Evolutionary conservation across 2,888 invertebrate species (phyloP).

Genomic region (Punctoribates punctum): DNA sequence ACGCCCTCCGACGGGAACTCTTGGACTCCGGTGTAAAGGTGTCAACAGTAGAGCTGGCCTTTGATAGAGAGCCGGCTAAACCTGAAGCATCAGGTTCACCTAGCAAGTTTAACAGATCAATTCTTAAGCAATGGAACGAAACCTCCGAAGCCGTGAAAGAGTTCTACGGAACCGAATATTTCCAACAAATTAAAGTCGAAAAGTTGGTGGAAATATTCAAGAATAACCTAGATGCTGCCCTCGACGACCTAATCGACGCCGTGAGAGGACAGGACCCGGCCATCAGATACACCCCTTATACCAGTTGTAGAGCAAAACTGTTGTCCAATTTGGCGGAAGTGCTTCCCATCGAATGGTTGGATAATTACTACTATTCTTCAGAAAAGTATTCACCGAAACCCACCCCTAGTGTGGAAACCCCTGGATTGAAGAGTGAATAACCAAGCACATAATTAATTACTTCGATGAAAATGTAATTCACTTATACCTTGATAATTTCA

Average conservation of each 20-base stretch:
- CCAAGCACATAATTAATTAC: too few species aligned
- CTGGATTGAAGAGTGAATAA: too few species aligned
- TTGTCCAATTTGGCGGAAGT: background rate
- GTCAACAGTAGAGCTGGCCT: slow-evolving; percentile 50
- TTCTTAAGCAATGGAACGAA: background rate
- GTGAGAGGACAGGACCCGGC: background rate
- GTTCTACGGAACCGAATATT: slow-evolving; percentile 20
- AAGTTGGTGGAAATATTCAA: background rate
- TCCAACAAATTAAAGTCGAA: background rate
- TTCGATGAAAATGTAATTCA: too few species aligned
- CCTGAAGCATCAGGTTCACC: background rate
- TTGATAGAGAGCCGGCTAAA: slow-evolving; percentile 49
- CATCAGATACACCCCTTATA: background rate
- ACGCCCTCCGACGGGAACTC: slow-evolving; percentile 51
- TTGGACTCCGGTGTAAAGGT: slow-evolving; percentile 51
- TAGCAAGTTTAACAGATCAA: background rate
- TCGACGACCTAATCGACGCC: background rate
- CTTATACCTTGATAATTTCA: too few species aligned
- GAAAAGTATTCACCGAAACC: background rate
- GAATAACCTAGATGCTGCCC: background rate
- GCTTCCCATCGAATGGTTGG: background rate
- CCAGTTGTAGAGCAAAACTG: background rate
- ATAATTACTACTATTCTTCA: background rate
- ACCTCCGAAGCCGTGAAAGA: slow-evolving; percentile 6
- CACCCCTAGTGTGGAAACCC: background rate